Conservation (phyloP, 2,888 invertebrate species). For the Polyommatus iphigenia region DNA sequence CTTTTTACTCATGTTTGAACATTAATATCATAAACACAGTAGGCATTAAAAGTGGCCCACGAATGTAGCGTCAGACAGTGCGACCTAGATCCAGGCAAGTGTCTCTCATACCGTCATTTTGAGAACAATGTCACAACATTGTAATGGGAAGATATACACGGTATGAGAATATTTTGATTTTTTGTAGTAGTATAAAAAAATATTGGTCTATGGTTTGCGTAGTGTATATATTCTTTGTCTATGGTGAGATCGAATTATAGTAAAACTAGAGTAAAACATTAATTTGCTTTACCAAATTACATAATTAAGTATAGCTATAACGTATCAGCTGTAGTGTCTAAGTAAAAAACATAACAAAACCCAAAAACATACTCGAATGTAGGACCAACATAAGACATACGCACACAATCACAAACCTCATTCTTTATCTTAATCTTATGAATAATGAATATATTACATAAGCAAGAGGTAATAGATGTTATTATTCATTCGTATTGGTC, state of each 20-base stretch:
- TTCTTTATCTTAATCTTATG: not conserved
- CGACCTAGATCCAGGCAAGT: conserved; percentile 37
- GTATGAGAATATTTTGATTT: no score
- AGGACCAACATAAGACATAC: not conserved
- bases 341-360: not conserved
- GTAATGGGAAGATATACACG: not conserved
- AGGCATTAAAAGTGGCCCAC: not conserved
- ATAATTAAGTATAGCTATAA: not conserved
- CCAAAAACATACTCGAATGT: not conserved
- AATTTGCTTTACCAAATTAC: not conserved
- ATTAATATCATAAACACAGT: not conserved
- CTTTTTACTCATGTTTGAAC: not conserved
- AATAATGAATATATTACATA: conserved; percentile 15
- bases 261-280: not conserved
- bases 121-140: conserved; percentile 29
- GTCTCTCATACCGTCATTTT: conserved; percentile 36
- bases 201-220: no score
- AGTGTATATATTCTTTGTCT: no score
- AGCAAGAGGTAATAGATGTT: conserved; percentile 2
- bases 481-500: conserved; percentile 38
- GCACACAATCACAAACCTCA: not conserved
- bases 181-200: no score
- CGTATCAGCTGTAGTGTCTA: no score
- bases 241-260: no score
- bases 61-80: conserved; percentile 29